These are phyloP conservation scores for Microtus montanus DNA, from an alignment of 2,113 vertebrate species.

Conservation along the genomic window DNA sequence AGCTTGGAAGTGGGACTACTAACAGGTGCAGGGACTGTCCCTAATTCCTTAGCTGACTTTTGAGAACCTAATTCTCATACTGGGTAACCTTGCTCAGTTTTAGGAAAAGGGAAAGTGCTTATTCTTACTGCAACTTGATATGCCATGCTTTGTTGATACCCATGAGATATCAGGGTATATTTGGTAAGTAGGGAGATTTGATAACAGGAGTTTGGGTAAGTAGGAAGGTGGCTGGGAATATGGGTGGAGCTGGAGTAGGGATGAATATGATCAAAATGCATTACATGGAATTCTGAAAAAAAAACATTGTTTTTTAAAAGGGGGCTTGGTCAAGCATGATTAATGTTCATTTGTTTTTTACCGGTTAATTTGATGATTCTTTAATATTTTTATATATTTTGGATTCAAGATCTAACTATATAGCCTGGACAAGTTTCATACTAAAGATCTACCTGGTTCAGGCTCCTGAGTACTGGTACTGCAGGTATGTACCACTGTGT, in stretches of 20 bases:
- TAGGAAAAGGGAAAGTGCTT: too few relatives aligned
- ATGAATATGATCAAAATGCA: background rate
- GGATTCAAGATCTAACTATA: background rate
- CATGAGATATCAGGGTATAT: background rate
- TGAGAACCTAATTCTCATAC: too few relatives aligned
- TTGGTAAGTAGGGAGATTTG: background rate
- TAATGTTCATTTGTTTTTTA: conserved; percentile 26
- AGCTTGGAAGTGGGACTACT: too few relatives aligned
- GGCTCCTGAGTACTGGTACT: background rate
- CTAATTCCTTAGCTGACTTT: too few relatives aligned
- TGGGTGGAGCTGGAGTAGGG: background rate
- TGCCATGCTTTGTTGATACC: too few relatives aligned
- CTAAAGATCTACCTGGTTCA: background rate
- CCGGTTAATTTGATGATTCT: background rate
- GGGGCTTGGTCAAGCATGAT: conserved; percentile 1
- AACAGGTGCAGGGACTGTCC: too few relatives aligned
- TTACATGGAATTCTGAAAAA: background rate
- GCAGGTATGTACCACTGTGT: too few relatives aligned
- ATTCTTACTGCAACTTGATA: too few relatives aligned
- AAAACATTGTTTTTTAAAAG: background rate
- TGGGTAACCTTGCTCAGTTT: too few relatives aligned
- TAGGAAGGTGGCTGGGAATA: background rate
- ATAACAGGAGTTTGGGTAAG: background rate
- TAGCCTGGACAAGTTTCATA: background rate
- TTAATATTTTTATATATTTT: background rate